phyloP scores from a whole-genome alignment of 1,140 invertebrate species.

The Uloborus diversus region DNA sequence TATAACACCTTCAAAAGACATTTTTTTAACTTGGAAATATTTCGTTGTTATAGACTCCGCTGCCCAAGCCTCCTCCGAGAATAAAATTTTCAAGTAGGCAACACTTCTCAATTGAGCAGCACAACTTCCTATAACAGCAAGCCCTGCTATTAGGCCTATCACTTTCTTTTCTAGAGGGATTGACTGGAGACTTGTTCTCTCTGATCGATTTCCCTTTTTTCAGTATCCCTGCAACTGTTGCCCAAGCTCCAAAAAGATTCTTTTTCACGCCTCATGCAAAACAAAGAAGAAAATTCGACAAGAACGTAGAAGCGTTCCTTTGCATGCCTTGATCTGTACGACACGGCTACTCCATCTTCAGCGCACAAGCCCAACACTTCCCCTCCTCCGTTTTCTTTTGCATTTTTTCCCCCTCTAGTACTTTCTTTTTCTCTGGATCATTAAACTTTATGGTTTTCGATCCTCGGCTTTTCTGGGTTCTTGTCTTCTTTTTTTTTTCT shows the following conservation, averaged over 20 bases:
- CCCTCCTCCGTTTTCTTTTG: background rate
- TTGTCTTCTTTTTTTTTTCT: background rate
- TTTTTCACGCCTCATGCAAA: slow-evolving; percentile 29
- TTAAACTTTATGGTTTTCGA: slow-evolving; percentile 56
- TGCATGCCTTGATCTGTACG: slow-evolving; percentile 48
- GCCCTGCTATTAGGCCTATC: too few relatives aligned
- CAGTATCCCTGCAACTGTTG: slow-evolving; percentile 18
- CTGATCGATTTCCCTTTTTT: slow-evolving; percentile 17
- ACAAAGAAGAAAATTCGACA: background rate
- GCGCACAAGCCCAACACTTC: too few relatives aligned
- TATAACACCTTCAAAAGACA: too few relatives aligned
- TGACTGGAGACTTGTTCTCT: too few relatives aligned
- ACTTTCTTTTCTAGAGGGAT: too few relatives aligned
- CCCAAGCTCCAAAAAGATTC: slow-evolving; percentile 22
- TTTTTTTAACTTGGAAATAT: too few relatives aligned
- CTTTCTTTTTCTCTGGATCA: slow-evolving; percentile 53
- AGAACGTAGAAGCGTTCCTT: slow-evolving; percentile 2
- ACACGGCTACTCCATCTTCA: slow-evolving; percentile 51
- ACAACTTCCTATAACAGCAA: too few relatives aligned
- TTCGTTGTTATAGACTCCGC: too few relatives aligned
- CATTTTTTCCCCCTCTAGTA: background rate
- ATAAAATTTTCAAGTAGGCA: too few relatives aligned
- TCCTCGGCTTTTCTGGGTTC: slow-evolving; percentile 32
- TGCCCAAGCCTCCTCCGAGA: too few relatives aligned
- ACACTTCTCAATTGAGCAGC: too few relatives aligned